These are phyloP conservation scores for Onychomys arenicola DNA, from an alignment of 2,797 vertebrate species.

Conservation along the genomic window DNA sequence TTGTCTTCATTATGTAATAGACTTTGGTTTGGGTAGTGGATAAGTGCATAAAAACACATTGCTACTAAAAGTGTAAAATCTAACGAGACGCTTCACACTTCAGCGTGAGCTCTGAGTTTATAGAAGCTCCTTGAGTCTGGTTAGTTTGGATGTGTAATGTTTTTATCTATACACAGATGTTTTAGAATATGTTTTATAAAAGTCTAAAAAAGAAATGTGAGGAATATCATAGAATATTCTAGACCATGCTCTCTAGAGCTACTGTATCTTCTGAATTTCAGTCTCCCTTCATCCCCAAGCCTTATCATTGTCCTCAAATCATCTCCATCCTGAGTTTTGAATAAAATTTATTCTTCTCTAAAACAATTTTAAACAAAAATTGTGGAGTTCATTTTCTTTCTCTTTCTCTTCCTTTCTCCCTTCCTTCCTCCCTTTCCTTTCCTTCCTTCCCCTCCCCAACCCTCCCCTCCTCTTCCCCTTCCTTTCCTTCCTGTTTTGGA, in stretches of 20 bases:
- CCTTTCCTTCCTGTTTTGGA: neutral
- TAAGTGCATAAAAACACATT: neutral
- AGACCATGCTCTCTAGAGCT: neutral
- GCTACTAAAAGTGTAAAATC: neutral
- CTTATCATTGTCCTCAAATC: neutral
- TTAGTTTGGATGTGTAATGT: neutral
- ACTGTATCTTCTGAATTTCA: neutral
- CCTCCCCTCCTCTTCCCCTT: too few species aligned
- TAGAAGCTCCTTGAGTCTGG: neutral
- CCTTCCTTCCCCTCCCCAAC: too few species aligned
- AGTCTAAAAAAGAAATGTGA: neutral
- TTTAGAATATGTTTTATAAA: neutral
- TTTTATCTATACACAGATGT: neutral
- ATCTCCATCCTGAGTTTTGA: neutral
- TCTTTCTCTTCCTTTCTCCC: too few species aligned
- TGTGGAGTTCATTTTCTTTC: neutral
- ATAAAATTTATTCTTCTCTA: neutral
- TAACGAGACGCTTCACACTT: neutral
- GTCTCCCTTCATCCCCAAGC: neutral
- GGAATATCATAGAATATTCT: neutral
- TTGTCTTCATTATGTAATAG: neutral
- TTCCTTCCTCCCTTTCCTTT: neutral
- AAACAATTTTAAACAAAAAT: neutral
- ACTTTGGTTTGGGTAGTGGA: neutral
- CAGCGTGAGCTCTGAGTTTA: neutral